A percentile compares a stretch with the other conserved stretches of the same genome.
Conservation (phyloP, 1,140 invertebrate species). For the Drosophila parvula region DNA sequence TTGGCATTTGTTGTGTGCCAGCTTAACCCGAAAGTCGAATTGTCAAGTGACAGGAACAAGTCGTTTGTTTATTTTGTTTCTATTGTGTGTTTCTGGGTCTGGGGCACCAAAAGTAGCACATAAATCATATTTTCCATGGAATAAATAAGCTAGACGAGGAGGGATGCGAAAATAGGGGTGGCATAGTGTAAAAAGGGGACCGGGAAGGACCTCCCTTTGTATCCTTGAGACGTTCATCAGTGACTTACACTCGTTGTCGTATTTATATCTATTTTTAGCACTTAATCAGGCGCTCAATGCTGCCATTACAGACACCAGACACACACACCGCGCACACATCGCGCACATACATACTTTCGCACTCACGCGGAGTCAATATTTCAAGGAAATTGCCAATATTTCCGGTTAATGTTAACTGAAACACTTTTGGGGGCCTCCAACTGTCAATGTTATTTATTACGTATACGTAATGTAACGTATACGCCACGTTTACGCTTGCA, state of each 20-base stretch:
- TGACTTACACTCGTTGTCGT: constrained; percentile 36
- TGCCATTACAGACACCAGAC: constrained; percentile 54
- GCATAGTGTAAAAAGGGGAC: too few species aligned
- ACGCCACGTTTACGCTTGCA: constrained; percentile 45
- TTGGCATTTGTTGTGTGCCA: constrained; percentile 16
- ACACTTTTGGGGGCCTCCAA: constrained; percentile 35
- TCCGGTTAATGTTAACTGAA: constrained; percentile 73
- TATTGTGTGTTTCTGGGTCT: constrained; percentile 31
- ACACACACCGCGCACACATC: too few species aligned
- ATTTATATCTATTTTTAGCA: constrained; percentile 78
- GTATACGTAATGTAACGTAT: constrained; percentile 50
- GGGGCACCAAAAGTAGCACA: constrained; percentile 50
- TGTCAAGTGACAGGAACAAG: constrained; percentile 62
- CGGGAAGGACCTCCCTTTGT: not conserved
- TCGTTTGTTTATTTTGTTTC: constrained; percentile 61
- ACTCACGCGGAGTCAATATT: constrained; percentile 60
- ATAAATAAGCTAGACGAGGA: constrained; percentile 33
- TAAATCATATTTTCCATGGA: constrained; percentile 70
- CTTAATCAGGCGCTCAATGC: constrained; percentile 75
- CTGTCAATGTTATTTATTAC: constrained; percentile 60
- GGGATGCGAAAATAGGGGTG: too few species aligned
- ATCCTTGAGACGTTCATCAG: constrained; percentile 52
- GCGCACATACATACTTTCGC: constrained; percentile 2
- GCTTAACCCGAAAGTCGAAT: constrained; percentile 61
- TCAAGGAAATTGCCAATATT: constrained; percentile 79